Percentiles rank a stretch among this genome's conserved stretches.
These are phyloP conservation scores for Eueremaeus valkanovi DNA, from an alignment of 2,888 invertebrate species.

Conservation along the genomic window DNA sequence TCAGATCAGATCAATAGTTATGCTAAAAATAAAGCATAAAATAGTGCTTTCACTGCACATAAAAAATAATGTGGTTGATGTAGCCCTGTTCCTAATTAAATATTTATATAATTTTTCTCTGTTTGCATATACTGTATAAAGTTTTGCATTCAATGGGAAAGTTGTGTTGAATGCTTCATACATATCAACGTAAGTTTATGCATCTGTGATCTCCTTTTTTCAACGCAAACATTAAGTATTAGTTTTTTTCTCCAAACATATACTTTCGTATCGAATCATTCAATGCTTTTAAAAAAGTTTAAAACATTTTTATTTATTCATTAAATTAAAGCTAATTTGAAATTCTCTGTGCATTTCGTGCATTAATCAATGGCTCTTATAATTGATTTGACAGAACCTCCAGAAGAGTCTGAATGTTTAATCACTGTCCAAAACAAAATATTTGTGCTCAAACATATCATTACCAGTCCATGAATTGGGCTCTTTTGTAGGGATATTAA, in stretches of 20 bases:
- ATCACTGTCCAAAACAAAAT: background rate
- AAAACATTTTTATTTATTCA: background rate
- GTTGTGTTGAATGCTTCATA: background rate
- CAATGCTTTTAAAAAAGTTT: background rate
- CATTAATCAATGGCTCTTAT: background rate
- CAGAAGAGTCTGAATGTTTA: background rate
- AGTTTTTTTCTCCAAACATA: background rate
- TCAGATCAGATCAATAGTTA: background rate
- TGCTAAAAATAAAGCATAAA: background rate
- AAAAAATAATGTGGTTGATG: background rate
- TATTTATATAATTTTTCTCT: conserved; percentile 15
- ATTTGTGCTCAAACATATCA: background rate
- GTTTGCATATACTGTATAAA: background rate
- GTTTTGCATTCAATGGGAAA: background rate
- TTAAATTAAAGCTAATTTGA: conserved; percentile 10
- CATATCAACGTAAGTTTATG: background rate
- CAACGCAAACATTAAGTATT: background rate
- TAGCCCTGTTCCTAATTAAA: conserved; percentile 7
- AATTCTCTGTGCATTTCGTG: background rate
- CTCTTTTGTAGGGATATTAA: background rate
- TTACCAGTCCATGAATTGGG: background rate
- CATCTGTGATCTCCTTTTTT: background rate
- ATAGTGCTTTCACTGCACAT: background rate
- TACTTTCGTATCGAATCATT: background rate
- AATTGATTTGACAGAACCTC: conserved; percentile 9